Base-by-base conservation (phyloP, 2,888 invertebrate genomes). In the Tetheella fluctuosa region DNA sequence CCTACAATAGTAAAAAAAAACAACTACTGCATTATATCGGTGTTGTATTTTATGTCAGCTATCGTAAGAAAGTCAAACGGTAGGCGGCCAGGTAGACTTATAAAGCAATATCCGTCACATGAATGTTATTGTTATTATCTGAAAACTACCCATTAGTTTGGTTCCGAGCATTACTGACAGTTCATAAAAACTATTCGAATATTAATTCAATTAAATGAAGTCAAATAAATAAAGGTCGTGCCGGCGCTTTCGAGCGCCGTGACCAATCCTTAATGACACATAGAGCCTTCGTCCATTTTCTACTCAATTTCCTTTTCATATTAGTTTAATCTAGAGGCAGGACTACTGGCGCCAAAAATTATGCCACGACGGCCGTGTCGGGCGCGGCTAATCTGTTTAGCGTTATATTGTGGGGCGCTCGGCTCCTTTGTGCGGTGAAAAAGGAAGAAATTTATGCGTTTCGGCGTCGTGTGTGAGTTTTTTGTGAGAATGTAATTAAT, bases 271-370 rank as follows among this genome's bases (percentile, higher is more conserved):
- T 93, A 93, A 93, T 93, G 93, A 92, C 91, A 91, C 88, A 90
- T 89, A 88, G 86, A 86, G 77, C 85, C 90, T 90, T 86, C 83
- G 81, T 88, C 92, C 86, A 91, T 93, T 93, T 93, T 93, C 91
- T 93, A 93, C 90, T 84, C 90, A 91, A 93, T 93, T 93, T 93
- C 93, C 92, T 93, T 90, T 93, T 91, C 91, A 85, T 93, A 93
- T 93, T 93, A 93, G 92, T 93, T 92, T 91, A 92, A 93, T 93
- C 90, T 91, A 89, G 79, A 90, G 88, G 88, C 84, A 91, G 89
- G 93, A 91, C 90, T 91, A 88, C 90, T 92, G 93, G 93, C 93
- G 93, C 93, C 93, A 93, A 93, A 93, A 93, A 93, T 93, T 91
- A 92, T 91, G 84, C 87, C 85, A 85, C 86, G 90, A 88, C 88